Percentiles rank a stretch among this genome's conserved stretches.
Evolutionary conservation across 1,140 invertebrate genomes (phyloP).

Genomic region (Lepidostoma basale): DNA sequence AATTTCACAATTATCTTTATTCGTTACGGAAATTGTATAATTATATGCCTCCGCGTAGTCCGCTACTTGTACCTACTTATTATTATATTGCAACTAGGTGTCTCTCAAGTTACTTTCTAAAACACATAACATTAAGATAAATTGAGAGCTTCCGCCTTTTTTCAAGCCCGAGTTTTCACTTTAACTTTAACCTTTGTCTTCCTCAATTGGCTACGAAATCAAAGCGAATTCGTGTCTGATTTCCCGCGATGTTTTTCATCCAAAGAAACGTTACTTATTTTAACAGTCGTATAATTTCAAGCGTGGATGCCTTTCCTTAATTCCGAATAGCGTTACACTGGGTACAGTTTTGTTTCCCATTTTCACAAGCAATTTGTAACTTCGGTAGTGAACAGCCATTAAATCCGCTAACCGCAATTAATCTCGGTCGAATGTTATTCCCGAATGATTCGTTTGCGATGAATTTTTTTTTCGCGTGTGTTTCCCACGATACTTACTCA

Average conservation of each 20-base stretch:
- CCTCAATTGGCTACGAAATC: neutral
- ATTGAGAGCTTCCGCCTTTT: no score
- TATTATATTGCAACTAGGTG: no score
- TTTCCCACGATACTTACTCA: slow-evolving; percentile 9
- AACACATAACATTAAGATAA: no score
- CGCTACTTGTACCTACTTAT: no score
- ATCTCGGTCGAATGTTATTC: neutral
- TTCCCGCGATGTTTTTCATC: neutral
- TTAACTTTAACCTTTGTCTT: neutral
- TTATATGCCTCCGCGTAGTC: no score
- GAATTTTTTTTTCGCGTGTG: neutral
- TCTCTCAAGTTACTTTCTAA: no score
- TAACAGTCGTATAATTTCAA: neutral
- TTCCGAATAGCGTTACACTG: neutral
- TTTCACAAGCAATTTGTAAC: slow-evolving; percentile 22
- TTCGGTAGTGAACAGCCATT: neutral
- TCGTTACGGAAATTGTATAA: no score
- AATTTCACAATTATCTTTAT: no score
- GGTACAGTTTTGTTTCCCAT: neutral
- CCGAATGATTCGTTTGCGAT: slow-evolving; percentile 1
- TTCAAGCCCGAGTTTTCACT: no score
- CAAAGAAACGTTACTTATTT: neutral
- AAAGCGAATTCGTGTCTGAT: neutral
- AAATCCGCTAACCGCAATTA: neutral
- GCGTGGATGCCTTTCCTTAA: neutral